Conservation (phyloP, 2,888 invertebrate genomes). For the Bugulina stolonifera region DNA sequence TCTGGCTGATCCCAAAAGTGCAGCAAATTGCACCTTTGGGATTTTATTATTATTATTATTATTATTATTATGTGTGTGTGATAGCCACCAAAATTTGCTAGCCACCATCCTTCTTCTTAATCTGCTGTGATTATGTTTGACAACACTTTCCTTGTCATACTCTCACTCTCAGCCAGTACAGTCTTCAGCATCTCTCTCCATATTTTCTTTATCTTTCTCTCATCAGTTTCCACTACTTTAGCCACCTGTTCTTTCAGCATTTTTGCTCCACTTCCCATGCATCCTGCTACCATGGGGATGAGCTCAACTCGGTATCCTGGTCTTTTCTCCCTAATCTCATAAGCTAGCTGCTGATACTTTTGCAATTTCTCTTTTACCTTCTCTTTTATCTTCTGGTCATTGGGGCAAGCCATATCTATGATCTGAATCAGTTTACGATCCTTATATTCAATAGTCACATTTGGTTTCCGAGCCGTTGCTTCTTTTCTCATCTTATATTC, state of each 20-base stretch:
- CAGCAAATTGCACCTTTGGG: too few species aligned
- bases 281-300: too few species aligned
- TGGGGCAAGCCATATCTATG: slow-evolving; percentile 1
- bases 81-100: too few species aligned
- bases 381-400: background rate
- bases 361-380: background rate
- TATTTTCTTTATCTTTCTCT: background rate
- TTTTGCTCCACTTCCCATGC: background rate
- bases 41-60: too few species aligned
- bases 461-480: too few species aligned
- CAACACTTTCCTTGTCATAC: background rate
- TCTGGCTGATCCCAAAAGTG: too few species aligned
- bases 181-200: too few species aligned
- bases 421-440: background rate
- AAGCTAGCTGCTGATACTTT: background rate
- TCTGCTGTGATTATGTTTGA: too few species aligned
- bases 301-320: background rate
- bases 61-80: too few species aligned
- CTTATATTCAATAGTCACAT: too few species aligned
- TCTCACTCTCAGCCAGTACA: background rate
- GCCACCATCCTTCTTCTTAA: too few species aligned
- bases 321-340: background rate
- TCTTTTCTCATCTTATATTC: background rate
- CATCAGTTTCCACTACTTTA: background rate
- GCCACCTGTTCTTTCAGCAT: background rate